Base-by-base conservation (phyloP, 2,113 vertebrate species). In the Syngnathoides biaculeatus region DNA sequence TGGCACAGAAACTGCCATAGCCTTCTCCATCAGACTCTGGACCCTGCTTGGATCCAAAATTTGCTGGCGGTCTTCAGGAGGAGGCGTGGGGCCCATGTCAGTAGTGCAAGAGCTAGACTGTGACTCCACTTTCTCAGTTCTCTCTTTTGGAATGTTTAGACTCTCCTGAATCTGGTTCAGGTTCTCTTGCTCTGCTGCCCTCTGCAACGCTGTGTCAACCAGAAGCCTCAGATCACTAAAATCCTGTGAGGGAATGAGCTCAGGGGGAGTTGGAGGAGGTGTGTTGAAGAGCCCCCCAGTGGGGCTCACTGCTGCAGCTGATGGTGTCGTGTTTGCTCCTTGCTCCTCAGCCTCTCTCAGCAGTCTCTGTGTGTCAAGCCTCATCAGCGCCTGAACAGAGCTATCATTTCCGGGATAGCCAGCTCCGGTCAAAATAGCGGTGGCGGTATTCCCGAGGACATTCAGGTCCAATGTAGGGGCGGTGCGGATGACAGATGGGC, bases 141-240 rank as follows among this genome's bases (percentile, higher is more conserved):
- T 10, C 39, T 74, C 75, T 24, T 71, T 5, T 1, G 72, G 26
- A 38, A 12, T 72, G 48, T 77, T 57, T 14, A 26, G 73, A 50
- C 13, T 63, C 65, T 88, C 79, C 64, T 83, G 68, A 11, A 78
- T 67, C 42, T 68, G 3, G 83, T 87, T 92, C 86, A 93, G 90
- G 14, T 85, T 91, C 86, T 97, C 94, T 75, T 95, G 93, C 89
- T 98, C 96, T 0, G 95, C 95, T 0, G 96, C 95, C 74, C 93
- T 90, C 87, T 94, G 95, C 57, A 95, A 79, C 0, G 96, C 96
- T 12, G 94, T 94, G 9, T 98, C 96, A 64, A 96, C 94, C 71
- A 98, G 89, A 64, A 98, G 85, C 87, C 93, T 93, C 82, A 98
- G 89, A 82, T 96, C 92, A 50, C 96, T 96, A 90, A 98, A 98